phyloP scores from a whole-genome alignment of 1,140 invertebrate species.

The Uloborus diversus region DNA sequence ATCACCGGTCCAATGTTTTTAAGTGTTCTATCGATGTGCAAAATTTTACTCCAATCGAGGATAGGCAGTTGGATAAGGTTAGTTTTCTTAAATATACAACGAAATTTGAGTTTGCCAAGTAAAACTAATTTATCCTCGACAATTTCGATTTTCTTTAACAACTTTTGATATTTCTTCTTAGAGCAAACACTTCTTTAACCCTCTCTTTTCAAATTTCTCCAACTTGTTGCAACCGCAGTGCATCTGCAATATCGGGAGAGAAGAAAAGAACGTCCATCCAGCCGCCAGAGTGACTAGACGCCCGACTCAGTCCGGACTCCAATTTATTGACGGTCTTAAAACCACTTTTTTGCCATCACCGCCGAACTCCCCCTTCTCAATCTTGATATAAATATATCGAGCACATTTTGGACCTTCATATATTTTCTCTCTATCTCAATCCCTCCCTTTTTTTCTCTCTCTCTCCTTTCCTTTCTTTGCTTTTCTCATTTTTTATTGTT shows the following conservation, averaged over 20 bases:
- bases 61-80: no score
- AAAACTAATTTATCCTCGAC: no score
- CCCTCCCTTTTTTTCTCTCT: not conserved
- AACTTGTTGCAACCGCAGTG: conserved; percentile 38
- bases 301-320: conserved; percentile 25
- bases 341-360: conserved; percentile 35
- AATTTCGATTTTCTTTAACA: not conserved
- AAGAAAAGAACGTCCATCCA: not conserved
- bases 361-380: not conserved
- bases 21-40: no score
- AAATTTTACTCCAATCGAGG: no score
- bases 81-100: no score
- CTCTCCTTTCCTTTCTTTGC: not conserved
- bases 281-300: conserved; percentile 42
- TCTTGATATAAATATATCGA: conserved; percentile 52
- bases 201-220: not conserved
- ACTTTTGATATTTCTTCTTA: not conserved
- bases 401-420: conserved; percentile 45
- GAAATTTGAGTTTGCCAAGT: no score
- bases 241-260: conserved; percentile 3
- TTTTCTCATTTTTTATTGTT: conserved; percentile 30
- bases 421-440: conserved; percentile 27
- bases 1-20: no score
- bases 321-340: conserved; percentile 56
- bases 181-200: not conserved